These are phyloP conservation scores for Halictus ligatus DNA, from an alignment of 2,888 invertebrate genomes.

Conservation along the genomic window DNA sequence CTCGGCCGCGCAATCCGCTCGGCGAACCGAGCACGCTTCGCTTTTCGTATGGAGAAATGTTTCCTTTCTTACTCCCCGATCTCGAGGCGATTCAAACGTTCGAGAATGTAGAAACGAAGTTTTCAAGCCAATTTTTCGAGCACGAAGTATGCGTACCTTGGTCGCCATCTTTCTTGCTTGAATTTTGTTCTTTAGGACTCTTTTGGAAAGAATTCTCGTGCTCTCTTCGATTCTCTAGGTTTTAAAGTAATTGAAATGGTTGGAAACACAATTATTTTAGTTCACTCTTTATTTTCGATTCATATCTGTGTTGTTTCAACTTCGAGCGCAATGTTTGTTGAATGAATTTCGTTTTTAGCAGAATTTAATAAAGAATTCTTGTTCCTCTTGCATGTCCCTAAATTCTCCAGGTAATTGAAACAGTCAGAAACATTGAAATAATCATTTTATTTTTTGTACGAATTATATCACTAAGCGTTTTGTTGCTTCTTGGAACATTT, in stretches of 20 bases:
- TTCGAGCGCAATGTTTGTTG: background rate
- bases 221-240: background rate
- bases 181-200: background rate
- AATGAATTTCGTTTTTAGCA: background rate
- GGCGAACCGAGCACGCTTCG: background rate
- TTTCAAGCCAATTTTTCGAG: background rate
- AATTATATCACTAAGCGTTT: too few relatives aligned
- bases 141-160: fast-evolving
- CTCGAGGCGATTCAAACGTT: background rate
- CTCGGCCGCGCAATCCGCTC: constrained; percentile 13
- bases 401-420: background rate
- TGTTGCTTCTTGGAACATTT: background rate
- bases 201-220: background rate
- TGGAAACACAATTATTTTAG: too few relatives aligned
- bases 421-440: background rate
- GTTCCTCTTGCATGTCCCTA: background rate
- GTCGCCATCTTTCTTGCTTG: background rate
- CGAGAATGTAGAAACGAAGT: background rate
- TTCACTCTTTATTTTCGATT: too few relatives aligned
- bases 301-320: background rate
- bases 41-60: too few relatives aligned
- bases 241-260: background rate
- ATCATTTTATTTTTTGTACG: background rate
- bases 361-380: background rate
- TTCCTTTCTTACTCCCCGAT: background rate